phyloP scores from a whole-genome alignment of 2,113 vertebrate species.

The Litocranius walleri region DNA sequence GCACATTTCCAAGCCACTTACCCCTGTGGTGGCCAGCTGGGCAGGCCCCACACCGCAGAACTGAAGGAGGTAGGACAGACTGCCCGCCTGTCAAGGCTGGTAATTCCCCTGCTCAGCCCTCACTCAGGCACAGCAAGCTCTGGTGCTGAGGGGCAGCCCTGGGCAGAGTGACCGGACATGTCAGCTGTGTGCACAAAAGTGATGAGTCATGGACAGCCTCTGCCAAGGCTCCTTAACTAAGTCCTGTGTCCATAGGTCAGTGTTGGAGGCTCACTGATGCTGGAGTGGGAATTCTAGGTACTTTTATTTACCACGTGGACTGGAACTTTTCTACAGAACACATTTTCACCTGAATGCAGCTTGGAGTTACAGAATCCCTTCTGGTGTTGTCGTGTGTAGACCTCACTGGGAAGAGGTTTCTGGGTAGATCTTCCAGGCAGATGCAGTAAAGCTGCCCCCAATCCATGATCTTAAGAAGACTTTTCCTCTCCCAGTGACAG shows the following conservation, averaged over 20 bases:
- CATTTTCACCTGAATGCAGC: neutral
- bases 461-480: neutral
- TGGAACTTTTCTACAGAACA: neutral
- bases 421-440: neutral
- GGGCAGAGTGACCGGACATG: neutral
- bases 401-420: neutral
- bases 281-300: neutral
- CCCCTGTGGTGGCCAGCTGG: neutral
- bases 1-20: neutral
- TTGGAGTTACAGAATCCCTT: neutral
- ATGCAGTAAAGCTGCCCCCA: accelerated
- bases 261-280: neutral
- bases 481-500: neutral
- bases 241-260: neutral
- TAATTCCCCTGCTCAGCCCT: neutral
- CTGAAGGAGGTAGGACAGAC: neutral
- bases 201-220: neutral
- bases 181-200: no score
- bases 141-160: neutral
- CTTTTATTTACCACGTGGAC: accelerated
- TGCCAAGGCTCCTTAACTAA: no score
- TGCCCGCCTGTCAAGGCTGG: neutral
- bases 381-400: accelerated
- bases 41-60: no score
- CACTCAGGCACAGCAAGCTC: neutral